Evolutionary conservation across 2,113 vertebrate species (phyloP).

Genomic region (Hylia prasina): DNA sequence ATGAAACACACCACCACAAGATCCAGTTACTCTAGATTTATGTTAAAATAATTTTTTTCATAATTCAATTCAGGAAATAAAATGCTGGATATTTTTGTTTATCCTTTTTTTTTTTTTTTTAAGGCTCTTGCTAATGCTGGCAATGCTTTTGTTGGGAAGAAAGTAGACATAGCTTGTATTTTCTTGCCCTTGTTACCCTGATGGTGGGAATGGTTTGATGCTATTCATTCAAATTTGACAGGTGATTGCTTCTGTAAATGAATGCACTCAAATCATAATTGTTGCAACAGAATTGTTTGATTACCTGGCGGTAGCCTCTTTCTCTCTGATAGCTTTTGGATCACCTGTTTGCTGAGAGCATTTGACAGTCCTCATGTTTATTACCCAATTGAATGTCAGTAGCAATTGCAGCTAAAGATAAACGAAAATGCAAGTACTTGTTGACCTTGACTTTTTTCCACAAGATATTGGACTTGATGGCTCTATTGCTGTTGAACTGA

Average conservation of each 20-base stretch:
- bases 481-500: conserved; percentile 84
- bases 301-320: conserved; percentile 77
- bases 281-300: conserved; percentile 78
- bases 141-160: background rate
- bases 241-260: conserved; percentile 73
- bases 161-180: conserved; percentile 1
- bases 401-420: conserved; percentile 81
- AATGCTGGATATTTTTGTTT: background rate
- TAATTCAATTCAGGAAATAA: conserved; percentile 5
- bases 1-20: background rate
- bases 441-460: conserved; percentile 84
- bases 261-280: conserved; percentile 73
- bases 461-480: conserved; percentile 81
- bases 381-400: conserved; percentile 77
- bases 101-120: background rate
- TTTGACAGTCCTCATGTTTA: conserved; percentile 83
- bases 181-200: conserved; percentile 26
- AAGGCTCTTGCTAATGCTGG: background rate
- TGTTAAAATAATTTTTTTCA: background rate
- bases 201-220: conserved; percentile 51
- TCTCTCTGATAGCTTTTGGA: conserved; percentile 76
- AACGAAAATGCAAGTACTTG: conserved; percentile 82
- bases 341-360: conserved; percentile 78
- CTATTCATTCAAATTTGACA: conserved; percentile 66
- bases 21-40: background rate